Evolutionary conservation across 2,888 invertebrate genomes (phyloP).

Genomic region (Dasysyrphus albostriatus): DNA sequence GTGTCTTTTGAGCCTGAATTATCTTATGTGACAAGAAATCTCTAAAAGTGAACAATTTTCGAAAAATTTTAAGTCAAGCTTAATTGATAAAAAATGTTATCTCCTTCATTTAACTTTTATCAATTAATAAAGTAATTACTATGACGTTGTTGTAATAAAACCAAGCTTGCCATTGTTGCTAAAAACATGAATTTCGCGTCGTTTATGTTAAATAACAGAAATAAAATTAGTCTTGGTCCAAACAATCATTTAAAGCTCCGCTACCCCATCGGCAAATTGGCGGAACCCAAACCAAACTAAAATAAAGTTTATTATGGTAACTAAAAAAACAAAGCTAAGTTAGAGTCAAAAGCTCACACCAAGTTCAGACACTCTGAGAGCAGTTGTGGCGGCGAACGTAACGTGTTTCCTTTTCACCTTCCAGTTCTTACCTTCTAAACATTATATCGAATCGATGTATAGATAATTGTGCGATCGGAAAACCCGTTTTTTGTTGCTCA

Average conservation of each 20-base stretch:
- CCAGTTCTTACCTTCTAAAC: neutral
- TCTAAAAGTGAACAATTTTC: no score
- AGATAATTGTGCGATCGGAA: slow-evolving; percentile 5
- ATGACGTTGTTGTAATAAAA: neutral
- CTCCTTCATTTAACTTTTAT: no score
- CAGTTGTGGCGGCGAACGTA: neutral
- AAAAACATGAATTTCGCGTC: neutral
- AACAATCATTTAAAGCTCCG: neutral
- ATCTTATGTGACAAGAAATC: no score
- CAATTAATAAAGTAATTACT: no score
- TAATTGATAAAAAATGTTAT: no score
- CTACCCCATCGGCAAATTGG: neutral
- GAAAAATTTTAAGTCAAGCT: no score
- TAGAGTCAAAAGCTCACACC: slow-evolving; percentile 2
- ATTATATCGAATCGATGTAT: neutral
- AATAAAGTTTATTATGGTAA: neutral
- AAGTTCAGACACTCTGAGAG: neutral
- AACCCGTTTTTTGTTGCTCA: slow-evolving; percentile 15
- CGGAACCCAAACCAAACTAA: neutral
- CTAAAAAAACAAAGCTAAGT: neutral
- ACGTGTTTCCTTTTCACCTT: slow-evolving; percentile 24
- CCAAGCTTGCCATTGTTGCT: neutral
- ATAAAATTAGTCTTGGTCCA: neutral
- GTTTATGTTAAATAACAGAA: neutral
- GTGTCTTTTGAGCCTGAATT: no score